Evolutionary conservation across 2,888 invertebrate species (phyloP).

Genomic region (Antheraea yamamai): DNA sequence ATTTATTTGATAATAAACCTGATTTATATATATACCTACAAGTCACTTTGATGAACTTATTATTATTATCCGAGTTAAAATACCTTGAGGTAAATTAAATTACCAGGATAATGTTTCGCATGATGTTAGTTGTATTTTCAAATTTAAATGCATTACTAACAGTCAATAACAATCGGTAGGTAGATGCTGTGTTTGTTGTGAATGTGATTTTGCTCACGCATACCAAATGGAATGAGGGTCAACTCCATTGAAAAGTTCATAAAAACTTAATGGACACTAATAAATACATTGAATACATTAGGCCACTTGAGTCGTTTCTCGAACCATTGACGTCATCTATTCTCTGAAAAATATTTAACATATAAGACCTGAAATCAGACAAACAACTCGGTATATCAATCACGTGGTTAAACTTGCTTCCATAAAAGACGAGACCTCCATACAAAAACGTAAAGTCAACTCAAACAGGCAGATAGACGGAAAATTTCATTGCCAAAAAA

Average conservation of each 20-base stretch:
- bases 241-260: constrained; percentile 67
- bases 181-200: constrained; percentile 23
- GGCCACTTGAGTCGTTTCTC: constrained; percentile 64
- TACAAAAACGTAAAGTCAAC: constrained; percentile 19
- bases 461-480: constrained; percentile 18
- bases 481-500: constrained; percentile 26
- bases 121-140: constrained; percentile 1
- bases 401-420: constrained; percentile 18
- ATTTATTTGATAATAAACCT: background rate
- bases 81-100: background rate
- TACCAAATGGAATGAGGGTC: constrained; percentile 60
- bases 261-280: constrained; percentile 69
- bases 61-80: background rate
- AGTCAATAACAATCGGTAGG: background rate
- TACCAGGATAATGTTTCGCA: background rate
- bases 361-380: constrained; percentile 24
- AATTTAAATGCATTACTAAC: background rate
- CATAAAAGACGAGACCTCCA: constrained; percentile 29
- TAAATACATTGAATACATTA: constrained; percentile 58
- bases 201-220: constrained; percentile 57
- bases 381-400: constrained; percentile 15
- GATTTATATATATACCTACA: background rate
- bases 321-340: constrained; percentile 51
- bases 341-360: constrained; percentile 36
- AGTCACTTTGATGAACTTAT: background rate